Evolutionary conservation across 1,140 invertebrate species (phyloP).

Genomic region (Drosophila bifasciata): DNA sequence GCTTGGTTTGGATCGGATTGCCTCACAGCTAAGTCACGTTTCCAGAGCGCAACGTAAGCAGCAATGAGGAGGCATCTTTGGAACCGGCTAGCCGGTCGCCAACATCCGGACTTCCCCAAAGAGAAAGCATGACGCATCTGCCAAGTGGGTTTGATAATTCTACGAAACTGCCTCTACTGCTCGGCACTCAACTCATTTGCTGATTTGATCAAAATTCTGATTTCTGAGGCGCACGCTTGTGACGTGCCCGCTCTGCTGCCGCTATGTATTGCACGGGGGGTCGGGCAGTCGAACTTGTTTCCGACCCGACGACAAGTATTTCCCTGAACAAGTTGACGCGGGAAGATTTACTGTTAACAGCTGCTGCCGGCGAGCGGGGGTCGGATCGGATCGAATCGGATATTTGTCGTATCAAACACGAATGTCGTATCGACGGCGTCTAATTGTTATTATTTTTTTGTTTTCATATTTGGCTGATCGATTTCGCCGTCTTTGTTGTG

Average conservation of each 20-base stretch:
- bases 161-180: slow-evolving; percentile 17
- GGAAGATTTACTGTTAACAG: slow-evolving; percentile 58
- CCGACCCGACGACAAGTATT: slow-evolving; percentile 37
- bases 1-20: too few species aligned
- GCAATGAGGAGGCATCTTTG: slow-evolving; percentile 38
- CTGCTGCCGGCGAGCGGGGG: slow-evolving; percentile 18
- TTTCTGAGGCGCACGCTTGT: slow-evolving; percentile 26
- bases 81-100: slow-evolving; percentile 40
- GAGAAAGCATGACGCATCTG: slow-evolving; percentile 72
- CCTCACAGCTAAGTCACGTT: slow-evolving; percentile 63
- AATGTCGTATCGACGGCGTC: slow-evolving; percentile 34
- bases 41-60: slow-evolving; percentile 32
- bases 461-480: slow-evolving; percentile 31
- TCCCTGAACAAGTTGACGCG: slow-evolving; percentile 47
- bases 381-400: not conserved
- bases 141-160: slow-evolving; percentile 7
- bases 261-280: too few species aligned
- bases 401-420: slow-evolving; percentile 44
- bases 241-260: slow-evolving; percentile 20
- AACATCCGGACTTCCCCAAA: slow-evolving; percentile 67
- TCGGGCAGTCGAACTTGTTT: slow-evolving; percentile 46
- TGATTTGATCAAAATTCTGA: not conserved
- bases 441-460: slow-evolving; percentile 51
- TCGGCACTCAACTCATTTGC: slow-evolving; percentile 24
- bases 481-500: slow-evolving; percentile 39